Base-by-base conservation (phyloP, 1,140 invertebrate species). In the Drosophila erecta region DNA sequence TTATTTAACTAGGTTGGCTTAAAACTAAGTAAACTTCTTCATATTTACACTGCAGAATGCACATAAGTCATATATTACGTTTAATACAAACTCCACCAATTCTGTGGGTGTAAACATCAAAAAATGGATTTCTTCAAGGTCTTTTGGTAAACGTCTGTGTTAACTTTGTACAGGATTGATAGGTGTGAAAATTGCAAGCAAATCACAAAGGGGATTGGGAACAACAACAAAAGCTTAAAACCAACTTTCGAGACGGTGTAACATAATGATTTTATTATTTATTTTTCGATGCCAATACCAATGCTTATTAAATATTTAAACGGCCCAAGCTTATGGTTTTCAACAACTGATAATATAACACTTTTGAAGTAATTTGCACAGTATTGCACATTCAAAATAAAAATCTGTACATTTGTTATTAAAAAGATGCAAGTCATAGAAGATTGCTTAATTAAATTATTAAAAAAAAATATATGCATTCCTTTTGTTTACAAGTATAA, bases 141-240 rank as follows among this genome's bases (percentile, higher is more conserved):
- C 60, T 62, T 54, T 35, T 41, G 27, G 11, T 27, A 17, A 43
- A 43, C 47, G 14, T 30, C 30, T 49, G 27, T 79, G 80, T 79
- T 84, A 79, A 84, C 66, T 76, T 71, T 80, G 73, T 77, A 85
- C 77, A 87, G 69, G 69, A 67, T 33, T 49, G 55, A 40, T 64
- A 74, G 62, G 70, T 61, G 64, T 60, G 69, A 55, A 24, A 65
- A 17, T 49, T 60, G 15, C 11, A 67, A 55, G 50, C 22, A 55
- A 73, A 49, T 17, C 10, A 6, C 10, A 10, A 14, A 14, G n/a
- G n/a, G 27, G 8, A 24, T 5, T 10, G 4, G 14, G 14, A 51
- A 38, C 10, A 27, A 7, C 22, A 30, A 56, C 30, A 15, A n/a
- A 41, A 41, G 8, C 4, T 15, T 20, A 35, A n/a, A 11, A 5